Evolutionary conservation across 1,140 invertebrate genomes (phyloP), one percentile per base, ranked within the genome.

Genomic region (Melanaphis sacchari): DNA sequence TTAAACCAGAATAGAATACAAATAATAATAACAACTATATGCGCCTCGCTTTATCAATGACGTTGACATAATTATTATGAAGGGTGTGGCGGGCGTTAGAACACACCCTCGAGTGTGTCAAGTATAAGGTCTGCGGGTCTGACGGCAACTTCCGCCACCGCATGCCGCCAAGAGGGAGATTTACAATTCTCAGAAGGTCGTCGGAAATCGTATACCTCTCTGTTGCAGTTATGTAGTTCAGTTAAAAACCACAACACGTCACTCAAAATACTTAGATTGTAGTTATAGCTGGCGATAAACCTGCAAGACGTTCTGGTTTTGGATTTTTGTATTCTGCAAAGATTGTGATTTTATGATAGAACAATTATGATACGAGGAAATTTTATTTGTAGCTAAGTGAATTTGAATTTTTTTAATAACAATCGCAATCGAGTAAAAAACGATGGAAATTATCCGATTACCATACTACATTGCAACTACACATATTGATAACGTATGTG

Each of bases 11-110:
- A n/a, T 76, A 76, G 59, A 15, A n/a, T n/a, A n/a, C 59, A n/a
- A 76, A 76, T 76, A 31, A 52, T 8, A 66, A 66, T n/a, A 18
- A n/a, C 18, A 59, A 26, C 24, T 26, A 59, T 59, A n/a, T 76
- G 31, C 59, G n/a, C 54, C 59, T 26, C 54, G 9, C 31, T 76
- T 66, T 66, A 18, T 66, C 59, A n/a, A n/a, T 7, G 59, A 76
- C 59, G 59, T 66, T 76, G 59, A 76, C 59, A 76, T 76, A 76
- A 66, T 66, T 76, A 76, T 66, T 76, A 76, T n/a, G 59, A n/a
- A n/a, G 59, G 31, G 59, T 76, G 31, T n/a, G 59, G 11, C 15
- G 59, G 31, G 59, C 59, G 59, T 66, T 18, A n/a, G 59, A 66
- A 76, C 59, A 76, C 59, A 76, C 59, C 59, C 59, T 76, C 15